These are phyloP conservation scores for Enteromius argenteus DNA, from an alignment of 2,797 vertebrate species.

Conservation along the genomic window DNA sequence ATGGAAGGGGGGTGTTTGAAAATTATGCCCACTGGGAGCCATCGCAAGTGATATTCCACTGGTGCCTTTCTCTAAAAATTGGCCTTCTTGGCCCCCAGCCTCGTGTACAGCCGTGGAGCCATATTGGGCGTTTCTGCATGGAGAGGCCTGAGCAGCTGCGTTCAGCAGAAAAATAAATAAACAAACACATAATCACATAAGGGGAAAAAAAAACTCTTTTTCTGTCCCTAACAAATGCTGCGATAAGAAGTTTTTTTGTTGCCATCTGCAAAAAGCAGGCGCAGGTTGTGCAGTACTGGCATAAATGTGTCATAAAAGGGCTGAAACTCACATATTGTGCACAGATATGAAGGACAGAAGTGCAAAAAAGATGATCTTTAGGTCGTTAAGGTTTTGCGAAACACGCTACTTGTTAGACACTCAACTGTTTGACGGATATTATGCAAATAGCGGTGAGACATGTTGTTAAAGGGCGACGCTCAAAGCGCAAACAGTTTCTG, in stretches of 20 bases:
- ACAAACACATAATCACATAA: constrained; percentile 75
- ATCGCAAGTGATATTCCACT: constrained; percentile 73
- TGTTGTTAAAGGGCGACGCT: background rate
- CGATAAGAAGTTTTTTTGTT: constrained; percentile 73
- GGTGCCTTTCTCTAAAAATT: constrained; percentile 70
- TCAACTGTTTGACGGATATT: constrained; percentile 8
- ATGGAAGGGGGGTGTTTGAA: constrained; percentile 61
- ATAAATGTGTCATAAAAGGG: constrained; percentile 27
- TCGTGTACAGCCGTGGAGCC: constrained; percentile 73
- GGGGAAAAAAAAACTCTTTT: constrained; percentile 39
- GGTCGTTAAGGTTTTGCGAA: constrained; percentile 12
- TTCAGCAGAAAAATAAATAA: constrained; percentile 82
- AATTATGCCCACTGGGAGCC: constrained; percentile 78
- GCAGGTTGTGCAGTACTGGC: constrained; percentile 43
- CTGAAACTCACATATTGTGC: background rate
- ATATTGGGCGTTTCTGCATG: constrained; percentile 80
- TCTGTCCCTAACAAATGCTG: constrained; percentile 66
- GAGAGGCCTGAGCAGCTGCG: constrained; percentile 70
- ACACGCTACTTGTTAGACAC: background rate
- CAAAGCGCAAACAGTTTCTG: constrained; percentile 23
- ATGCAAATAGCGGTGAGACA: constrained; percentile 14
- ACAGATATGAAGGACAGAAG: background rate
- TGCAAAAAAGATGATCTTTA: background rate
- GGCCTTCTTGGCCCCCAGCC: constrained; percentile 72
- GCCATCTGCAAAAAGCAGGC: constrained; percentile 75